Evolutionary conservation across 2,888 invertebrate genomes (phyloP), one percentile per base, ranked within the genome.

Genomic region (Rambutsinella grinnellia): DNA sequence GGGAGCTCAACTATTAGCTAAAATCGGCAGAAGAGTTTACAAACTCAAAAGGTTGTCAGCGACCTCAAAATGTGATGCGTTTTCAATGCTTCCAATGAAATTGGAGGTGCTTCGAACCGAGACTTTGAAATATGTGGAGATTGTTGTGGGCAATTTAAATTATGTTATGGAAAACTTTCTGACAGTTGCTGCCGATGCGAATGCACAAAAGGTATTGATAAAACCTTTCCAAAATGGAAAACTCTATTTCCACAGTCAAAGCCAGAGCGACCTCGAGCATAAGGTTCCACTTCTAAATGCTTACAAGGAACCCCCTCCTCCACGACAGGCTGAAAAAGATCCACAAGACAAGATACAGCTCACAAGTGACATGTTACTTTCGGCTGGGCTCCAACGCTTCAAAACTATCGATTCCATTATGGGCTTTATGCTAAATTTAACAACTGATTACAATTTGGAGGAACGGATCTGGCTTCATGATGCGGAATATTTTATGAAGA

Each of bases 401-500:
- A 8, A 8, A 8, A 36, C 36, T 36, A 5, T 36, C 36, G 36
- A 36, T 36, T 36, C 36, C 36, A 8, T 36, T 5, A 5, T 36
- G 13, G 13, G 6, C 13, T 5, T 5, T 8, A 13, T 8, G 36
- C 36, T 36, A 36, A 36, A 13, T 36, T 13, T 36, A 8, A 8
- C 36, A 13, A 5, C 36, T 13, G 13, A 36, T 13, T 36, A 36
- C 36, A 8, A 5, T 13, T 36, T 13, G 6, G 13, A 36, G 5
- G 36, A 8, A 36, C 5, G 62, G 54, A 26, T 74, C 15, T 75
- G 75, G 75, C 54, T 54, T 5, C 56, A 56, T 15, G 75, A 75
- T 17, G 54, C 56, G 2, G 75, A 62, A 24, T 28, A 54, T 1
- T 75, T 67, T 36, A 36, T 36, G 36, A 44, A 63, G 5, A 1